A percentile compares a stretch with the other conserved stretches of the same genome.
phyloP scores from a whole-genome alignment of 2,113 vertebrate species.

The Pseudois nayaur region DNA sequence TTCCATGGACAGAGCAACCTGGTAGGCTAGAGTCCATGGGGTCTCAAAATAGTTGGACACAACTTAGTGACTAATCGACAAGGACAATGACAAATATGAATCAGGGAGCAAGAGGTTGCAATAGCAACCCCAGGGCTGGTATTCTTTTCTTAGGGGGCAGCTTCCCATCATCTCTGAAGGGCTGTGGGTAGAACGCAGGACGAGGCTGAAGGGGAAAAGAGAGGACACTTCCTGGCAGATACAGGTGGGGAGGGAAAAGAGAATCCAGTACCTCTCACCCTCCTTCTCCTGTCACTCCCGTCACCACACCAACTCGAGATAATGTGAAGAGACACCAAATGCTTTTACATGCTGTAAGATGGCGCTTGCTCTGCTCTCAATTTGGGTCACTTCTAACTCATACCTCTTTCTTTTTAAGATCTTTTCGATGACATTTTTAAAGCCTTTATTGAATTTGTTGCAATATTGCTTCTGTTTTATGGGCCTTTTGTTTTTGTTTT shows the following conservation, averaged over 20 bases:
- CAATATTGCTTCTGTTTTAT: background rate
- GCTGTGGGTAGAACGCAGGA: fast-evolving
- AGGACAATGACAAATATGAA: too few species aligned
- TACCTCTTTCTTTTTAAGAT: background rate
- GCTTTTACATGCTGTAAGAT: background rate
- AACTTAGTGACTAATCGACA: background rate
- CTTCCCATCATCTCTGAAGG: background rate
- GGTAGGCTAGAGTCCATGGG: background rate
- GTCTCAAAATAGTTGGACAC: background rate
- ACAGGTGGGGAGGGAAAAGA: too few species aligned
- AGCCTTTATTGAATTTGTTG: background rate
- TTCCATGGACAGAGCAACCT: background rate
- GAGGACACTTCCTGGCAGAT: background rate
- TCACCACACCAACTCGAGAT: background rate
- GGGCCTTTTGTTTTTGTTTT: background rate
- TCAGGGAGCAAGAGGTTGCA: background rate
- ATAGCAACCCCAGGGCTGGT: background rate
- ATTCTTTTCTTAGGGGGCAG: background rate
- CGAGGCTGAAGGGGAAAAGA: background rate
- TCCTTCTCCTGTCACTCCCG: background rate
- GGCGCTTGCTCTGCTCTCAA: background rate
- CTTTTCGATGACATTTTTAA: background rate
- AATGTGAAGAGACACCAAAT: background rate
- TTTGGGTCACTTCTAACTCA: background rate
- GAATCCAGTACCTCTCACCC: fast-evolving